Evolutionary conservation across 1,140 invertebrate species (phyloP).

Genomic region (Aphelenchoides fujianensis): DNA sequence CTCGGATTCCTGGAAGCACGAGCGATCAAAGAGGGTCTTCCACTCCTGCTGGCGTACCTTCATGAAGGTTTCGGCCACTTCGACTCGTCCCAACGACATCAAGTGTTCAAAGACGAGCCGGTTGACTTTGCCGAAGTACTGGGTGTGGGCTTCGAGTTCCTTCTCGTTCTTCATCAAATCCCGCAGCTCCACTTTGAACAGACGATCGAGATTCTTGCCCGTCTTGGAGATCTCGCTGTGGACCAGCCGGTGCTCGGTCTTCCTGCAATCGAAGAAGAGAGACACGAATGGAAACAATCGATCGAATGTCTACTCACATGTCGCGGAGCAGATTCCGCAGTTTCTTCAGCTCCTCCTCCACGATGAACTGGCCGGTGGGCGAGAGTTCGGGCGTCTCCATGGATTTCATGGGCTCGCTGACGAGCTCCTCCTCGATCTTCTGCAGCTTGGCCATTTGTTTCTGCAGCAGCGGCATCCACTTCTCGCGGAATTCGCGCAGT

Average conservation of each 20-base stretch:
- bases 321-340: constrained; percentile 36
- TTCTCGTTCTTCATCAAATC: constrained; percentile 48
- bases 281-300: constrained; percentile 27
- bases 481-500: constrained; percentile 25
- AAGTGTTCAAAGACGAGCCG: constrained; percentile 52
- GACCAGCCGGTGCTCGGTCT: constrained; percentile 70
- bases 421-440: constrained; percentile 31
- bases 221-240: constrained; percentile 38
- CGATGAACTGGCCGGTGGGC: constrained; percentile 45
- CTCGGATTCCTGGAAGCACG: constrained; percentile 47
- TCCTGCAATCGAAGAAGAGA: no score
- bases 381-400: constrained; percentile 26
- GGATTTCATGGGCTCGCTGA: constrained; percentile 30
- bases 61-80: constrained; percentile 52
- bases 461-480: constrained; percentile 34
- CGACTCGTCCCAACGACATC: constrained; percentile 42
- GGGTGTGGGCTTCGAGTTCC: constrained; percentile 37
- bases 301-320: constrained; percentile 36
- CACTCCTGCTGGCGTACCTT: constrained; percentile 37
- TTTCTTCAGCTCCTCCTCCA: constrained; percentile 35
- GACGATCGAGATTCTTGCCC: constrained; percentile 41
- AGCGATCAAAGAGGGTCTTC: constrained; percentile 3
- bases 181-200: constrained; percentile 45
- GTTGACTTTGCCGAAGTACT: constrained; percentile 45
- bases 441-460: constrained; percentile 40